Percentiles rank a stretch among this genome's conserved stretches.
Evolutionary conservation across 23 tunicate genomes (phyloP).

Genomic region (Trididemnum miniatum): DNA sequence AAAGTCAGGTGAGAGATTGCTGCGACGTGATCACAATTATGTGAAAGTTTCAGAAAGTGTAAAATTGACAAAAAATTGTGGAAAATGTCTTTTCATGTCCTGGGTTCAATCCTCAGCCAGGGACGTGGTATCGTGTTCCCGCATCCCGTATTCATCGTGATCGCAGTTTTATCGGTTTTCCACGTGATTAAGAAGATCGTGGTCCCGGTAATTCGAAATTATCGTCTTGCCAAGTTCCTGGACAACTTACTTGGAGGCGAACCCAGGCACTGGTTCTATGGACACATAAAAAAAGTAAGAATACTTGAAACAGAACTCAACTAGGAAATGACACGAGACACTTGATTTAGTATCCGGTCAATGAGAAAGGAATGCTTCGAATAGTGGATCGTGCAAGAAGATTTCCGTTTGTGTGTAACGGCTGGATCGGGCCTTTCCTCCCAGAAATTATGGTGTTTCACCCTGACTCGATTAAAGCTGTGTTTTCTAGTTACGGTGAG

Average conservation of each 20-base stretch:
- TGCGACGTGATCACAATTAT: too few relatives aligned
- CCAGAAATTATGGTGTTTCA: background rate
- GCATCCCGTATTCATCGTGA: too few relatives aligned
- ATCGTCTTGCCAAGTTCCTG: background rate
- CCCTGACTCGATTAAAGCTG: background rate
- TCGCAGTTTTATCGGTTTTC: too few relatives aligned
- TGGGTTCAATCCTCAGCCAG: too few relatives aligned
- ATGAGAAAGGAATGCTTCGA: background rate
- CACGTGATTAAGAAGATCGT: too few relatives aligned
- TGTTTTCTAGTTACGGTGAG: background rate
- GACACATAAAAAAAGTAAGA: conserved; percentile 2
- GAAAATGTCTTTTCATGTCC: too few relatives aligned
- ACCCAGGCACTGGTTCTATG: background rate
- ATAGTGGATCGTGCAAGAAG: background rate
- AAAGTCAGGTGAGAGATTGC: too few relatives aligned
- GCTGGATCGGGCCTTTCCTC: conserved; percentile 21
- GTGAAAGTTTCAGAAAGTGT: too few relatives aligned
- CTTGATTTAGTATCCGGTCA: background rate
- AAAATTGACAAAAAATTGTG: too few relatives aligned
- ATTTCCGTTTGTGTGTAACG: background rate
- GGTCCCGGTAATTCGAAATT: background rate
- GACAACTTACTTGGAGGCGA: background rate
- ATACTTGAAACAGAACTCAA: too few relatives aligned
- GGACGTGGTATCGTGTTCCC: too few relatives aligned
- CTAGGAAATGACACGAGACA: too few relatives aligned